Evolutionary conservation across 2,797 vertebrate genomes (phyloP), one percentile per base, ranked within the genome.

Genomic region (Salmo trutta): DNA sequence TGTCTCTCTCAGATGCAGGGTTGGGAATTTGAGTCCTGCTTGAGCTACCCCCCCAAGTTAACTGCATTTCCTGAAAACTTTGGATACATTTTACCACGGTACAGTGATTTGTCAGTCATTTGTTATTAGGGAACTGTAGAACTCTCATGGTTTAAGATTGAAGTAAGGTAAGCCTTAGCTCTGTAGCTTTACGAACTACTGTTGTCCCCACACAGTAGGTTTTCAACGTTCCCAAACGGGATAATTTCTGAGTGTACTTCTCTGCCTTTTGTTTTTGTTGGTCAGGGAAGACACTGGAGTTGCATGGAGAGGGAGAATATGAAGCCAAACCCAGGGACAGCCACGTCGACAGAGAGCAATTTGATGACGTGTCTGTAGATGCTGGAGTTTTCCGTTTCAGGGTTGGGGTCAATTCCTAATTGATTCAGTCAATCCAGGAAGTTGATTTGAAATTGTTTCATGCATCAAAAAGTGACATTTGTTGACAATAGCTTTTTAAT

Each of bases 211-310:
- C 67, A 54, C 65, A 75, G 70, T 79, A 59, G n/a, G 59, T 54
- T 71, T 64, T 21, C 53, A 69, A 53, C 64, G 10, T 68, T 17
- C 68, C 51, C 52, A 54, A 29, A 54, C 27, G 56, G 69, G 29
- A 52, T 84, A 27, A 16, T 83, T 78, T 74, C 62, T 31, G 62
- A 14, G 62, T 71, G 36, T 67, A 52, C 19, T 41, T 29, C 47
- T 75, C 19, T 16, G 4, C 36, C 21, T 59, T 65, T 56, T 79
- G 80, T 83, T 82, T 76, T 47, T 78, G 69, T 79, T 78, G 77
- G 77, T 81, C 74, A 31, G 70, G 52, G 70, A 71, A 68, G 72
- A 69, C 66, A 56, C 54, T 41, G 17, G 6, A 21, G 54, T n/a
- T 21, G 54, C 19, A n/a, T 59, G 54, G 53, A 59, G 54, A 21